A percentile compares a stretch with the other conserved stretches of the same genome.
These are phyloP conservation scores for Tubulanus polymorphus DNA, from an alignment of 2,888 invertebrate species.

Conservation along the genomic window DNA sequence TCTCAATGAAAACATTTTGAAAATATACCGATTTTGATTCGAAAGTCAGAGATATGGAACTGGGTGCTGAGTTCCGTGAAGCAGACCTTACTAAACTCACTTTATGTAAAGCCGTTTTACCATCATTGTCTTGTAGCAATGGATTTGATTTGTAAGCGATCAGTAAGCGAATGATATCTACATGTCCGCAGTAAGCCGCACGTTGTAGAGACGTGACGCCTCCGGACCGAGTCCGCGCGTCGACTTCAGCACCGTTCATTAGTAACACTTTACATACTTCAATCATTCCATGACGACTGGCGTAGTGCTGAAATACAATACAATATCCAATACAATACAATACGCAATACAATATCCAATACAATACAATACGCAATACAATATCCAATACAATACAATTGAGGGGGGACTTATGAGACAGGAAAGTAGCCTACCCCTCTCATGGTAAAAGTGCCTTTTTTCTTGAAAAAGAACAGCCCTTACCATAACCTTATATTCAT, in stretches of 20 bases:
- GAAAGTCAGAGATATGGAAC: too few species aligned
- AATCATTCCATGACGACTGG: conserved; percentile 73
- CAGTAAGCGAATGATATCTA: conserved; percentile 65
- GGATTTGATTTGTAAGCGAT: conserved; percentile 58
- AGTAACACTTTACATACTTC: conserved; percentile 69
- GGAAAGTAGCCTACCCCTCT: too few species aligned
- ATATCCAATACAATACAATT: neutral
- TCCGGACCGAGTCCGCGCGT: conserved; percentile 73
- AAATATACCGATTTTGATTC: neutral
- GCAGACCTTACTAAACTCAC: conserved; percentile 51
- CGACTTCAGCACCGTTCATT: conserved; percentile 66
- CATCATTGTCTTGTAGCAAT: conserved; percentile 69
- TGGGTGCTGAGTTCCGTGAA: too few species aligned
- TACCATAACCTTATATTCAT: too few species aligned
- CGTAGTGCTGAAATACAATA: conserved; percentile 67
- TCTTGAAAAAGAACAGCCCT: too few species aligned
- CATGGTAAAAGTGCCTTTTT: too few species aligned
- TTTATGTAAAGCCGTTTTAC: conserved; percentile 76
- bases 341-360: neutral
- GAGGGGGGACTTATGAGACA: too few species aligned
- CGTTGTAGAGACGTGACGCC: conserved; percentile 77
- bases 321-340: neutral
- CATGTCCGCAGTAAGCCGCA: conserved; percentile 68
- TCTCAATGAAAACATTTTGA: neutral
- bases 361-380: neutral